Percentiles rank a stretch among this genome's conserved stretches.
Conservation (phyloP, 2,888 invertebrate species). For the Merodon equestris region DNA sequence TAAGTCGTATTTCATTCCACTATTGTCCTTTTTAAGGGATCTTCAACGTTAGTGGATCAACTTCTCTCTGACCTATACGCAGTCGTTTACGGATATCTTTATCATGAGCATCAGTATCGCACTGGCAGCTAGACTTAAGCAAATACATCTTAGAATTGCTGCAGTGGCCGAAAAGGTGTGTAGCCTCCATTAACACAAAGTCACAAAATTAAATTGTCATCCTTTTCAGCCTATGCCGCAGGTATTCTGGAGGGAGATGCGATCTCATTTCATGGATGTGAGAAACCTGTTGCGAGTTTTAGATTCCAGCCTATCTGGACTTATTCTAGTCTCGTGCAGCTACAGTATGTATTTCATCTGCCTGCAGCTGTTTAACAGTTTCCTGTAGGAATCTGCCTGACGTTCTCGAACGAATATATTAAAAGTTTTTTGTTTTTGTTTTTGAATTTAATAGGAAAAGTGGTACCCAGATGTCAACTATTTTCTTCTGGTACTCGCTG, state of each 20-base stretch:
- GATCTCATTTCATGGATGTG: slow-evolving; percentile 84
- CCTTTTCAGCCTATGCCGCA: slow-evolving; percentile 72
- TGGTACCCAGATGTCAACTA: slow-evolving; percentile 77
- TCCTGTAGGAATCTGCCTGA: slow-evolving; percentile 72
- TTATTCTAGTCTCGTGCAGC: slow-evolving; percentile 84
- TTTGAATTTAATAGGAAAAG: slow-evolving; percentile 69
- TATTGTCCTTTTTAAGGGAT: not conserved
- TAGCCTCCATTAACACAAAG: not conserved
- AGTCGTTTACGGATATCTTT: slow-evolving; percentile 86
- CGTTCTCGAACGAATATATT: too few species aligned
- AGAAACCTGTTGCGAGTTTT: slow-evolving; percentile 82
- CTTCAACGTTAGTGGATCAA: slow-evolving; percentile 73
- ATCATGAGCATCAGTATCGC: slow-evolving; percentile 85
- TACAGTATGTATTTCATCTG: slow-evolving; percentile 88
- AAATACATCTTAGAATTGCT: slow-evolving; percentile 81
- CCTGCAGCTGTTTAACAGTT: slow-evolving; percentile 83
- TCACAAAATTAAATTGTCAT: not conserved
- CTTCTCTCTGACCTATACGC: slow-evolving; percentile 82
- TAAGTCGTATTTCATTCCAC: slow-evolving; percentile 41
- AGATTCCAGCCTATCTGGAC: slow-evolving; percentile 82
- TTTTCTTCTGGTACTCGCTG: slow-evolving; percentile 81
- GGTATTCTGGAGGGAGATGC: slow-evolving; percentile 83
- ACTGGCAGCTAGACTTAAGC: slow-evolving; percentile 83
- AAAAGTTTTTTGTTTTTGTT: not conserved
- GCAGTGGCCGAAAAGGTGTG: slow-evolving; percentile 79